These are phyloP conservation scores for Morpho deidamia DNA, from an alignment of 2,888 invertebrate genomes.

Conservation along the genomic window DNA sequence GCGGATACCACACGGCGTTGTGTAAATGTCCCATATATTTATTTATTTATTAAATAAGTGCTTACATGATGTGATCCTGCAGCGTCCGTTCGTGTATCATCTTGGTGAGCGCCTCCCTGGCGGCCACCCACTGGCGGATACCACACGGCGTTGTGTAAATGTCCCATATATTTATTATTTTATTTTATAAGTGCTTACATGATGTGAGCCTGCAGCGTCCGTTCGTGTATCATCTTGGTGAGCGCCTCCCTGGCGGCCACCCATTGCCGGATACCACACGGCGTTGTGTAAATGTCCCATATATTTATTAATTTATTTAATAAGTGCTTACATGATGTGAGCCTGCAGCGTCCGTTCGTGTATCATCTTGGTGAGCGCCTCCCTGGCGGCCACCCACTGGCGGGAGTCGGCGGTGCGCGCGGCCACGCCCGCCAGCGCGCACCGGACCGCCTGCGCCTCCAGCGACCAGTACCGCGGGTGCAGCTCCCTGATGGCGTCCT, in stretches of 20 bases:
- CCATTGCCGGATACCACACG: conserved; percentile 33
- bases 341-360: conserved; percentile 38
- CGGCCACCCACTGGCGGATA: conserved; percentile 37
- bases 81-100: conserved; percentile 37
- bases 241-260: conserved; percentile 40
- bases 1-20: conserved; percentile 23
- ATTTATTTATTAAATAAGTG: too few species aligned
- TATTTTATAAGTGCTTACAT: too few species aligned
- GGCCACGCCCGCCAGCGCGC: conserved; percentile 49
- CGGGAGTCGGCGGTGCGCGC: conserved; percentile 30
- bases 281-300: too few species aligned
- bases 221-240: conserved; percentile 33
- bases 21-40: too few species aligned
- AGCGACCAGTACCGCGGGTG: conserved; percentile 70
- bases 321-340: conserved; percentile 52
- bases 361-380: conserved; percentile 32
- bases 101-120: conserved; percentile 33
- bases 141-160: too few species aligned
- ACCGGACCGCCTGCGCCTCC: conserved; percentile 31
- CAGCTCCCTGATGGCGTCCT: conserved; percentile 71
- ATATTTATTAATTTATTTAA: too few species aligned
- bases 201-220: conserved; percentile 35
- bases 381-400: conserved; percentile 40
- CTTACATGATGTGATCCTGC: too few species aligned
- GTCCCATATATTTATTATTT: too few species aligned